Conservation (phyloP, 1,140 invertebrate genomes). For the Penaeus japonicus region DNA sequence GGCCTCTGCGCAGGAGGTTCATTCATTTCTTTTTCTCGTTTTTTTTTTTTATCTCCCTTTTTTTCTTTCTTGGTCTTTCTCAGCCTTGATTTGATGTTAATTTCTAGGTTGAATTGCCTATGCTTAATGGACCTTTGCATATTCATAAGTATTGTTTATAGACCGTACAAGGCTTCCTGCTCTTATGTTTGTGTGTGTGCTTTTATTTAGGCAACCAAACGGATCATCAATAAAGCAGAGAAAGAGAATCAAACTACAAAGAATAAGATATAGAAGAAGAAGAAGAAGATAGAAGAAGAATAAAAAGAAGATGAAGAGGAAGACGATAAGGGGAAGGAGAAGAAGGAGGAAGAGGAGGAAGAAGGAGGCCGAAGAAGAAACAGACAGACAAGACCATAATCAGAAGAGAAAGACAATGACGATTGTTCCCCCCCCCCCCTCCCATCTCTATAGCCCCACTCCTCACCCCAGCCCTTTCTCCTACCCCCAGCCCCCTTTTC, state of each 20-base stretch:
- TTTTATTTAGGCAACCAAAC: no score
- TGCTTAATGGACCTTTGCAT: no score
- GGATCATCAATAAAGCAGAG: neutral
- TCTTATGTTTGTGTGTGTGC: no score
- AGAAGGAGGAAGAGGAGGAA: neutral
- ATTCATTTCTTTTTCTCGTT: neutral
- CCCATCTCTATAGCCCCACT: neutral
- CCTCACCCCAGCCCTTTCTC: neutral
- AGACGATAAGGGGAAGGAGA: neutral
- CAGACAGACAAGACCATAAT: neutral
- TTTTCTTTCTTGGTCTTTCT: neutral
- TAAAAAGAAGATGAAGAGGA: neutral
- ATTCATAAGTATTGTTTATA: no score
- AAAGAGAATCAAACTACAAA: neutral
- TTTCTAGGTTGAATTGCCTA: no score
- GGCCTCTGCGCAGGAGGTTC: no score
- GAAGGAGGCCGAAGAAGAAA: neutral
- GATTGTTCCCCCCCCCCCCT: neutral
- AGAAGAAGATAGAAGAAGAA: neutral
- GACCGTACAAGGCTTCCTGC: no score
- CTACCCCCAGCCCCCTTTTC: neutral
- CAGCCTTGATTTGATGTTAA: neutral
- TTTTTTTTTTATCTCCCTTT: neutral
- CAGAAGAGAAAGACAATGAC: neutral
- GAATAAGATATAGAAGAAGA: neutral